Conservation (phyloP, 2,113 vertebrate genomes). For the Phodopus roborovskii region DNA sequence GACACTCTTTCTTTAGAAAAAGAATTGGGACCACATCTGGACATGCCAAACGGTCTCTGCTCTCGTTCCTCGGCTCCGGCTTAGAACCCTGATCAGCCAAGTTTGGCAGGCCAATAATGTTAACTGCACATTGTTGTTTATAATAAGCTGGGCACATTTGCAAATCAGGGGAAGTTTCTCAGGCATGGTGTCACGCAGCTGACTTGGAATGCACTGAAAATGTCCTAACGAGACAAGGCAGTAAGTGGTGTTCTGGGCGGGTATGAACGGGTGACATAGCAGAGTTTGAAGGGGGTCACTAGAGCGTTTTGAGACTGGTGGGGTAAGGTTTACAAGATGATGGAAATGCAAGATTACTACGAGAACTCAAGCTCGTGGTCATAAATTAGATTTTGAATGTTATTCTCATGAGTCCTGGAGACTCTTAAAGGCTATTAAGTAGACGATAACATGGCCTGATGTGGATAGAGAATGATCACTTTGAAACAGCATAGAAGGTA, state of each 20-base stretch:
- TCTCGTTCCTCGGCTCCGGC: neutral
- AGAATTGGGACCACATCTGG: neutral
- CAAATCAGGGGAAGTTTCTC: neutral
- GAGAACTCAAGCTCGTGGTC: neutral
- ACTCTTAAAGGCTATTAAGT: neutral
- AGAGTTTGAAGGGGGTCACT: neutral
- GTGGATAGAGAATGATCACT: neutral
- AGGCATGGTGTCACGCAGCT: neutral
- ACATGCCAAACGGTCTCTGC: neutral
- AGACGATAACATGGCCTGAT: neutral
- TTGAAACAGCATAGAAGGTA: neutral
- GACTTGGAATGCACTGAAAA: neutral
- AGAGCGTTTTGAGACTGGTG: neutral
- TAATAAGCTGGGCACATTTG: neutral
- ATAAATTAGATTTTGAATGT: neutral
- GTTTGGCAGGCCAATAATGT: neutral
- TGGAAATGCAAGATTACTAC: neutral
- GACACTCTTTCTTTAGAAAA: neutral
- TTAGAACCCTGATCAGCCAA: constrained; percentile 8
- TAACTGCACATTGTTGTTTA: neutral
- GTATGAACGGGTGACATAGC: neutral
- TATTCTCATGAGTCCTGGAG: neutral
- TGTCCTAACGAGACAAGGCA: neutral
- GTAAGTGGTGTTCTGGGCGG: neutral
- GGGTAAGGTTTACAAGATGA: neutral